Percentiles rank a stretch among this genome's conserved stretches.
These are phyloP conservation scores for Calonectris borealis DNA, from an alignment of 2,113 vertebrate genomes.

Conservation along the genomic window DNA sequence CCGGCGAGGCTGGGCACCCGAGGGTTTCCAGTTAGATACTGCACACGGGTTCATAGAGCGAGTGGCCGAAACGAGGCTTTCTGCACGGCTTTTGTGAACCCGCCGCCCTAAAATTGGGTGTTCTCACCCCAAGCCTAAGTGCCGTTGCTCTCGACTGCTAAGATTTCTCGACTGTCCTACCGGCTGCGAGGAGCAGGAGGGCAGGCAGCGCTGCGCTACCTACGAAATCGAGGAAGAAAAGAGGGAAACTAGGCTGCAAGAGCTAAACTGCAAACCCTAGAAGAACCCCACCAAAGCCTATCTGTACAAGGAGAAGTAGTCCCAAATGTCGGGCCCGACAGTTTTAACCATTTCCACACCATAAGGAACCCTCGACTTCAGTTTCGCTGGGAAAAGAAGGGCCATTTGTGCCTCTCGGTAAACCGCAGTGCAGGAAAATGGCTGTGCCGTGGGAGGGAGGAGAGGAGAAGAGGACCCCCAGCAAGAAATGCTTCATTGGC, in stretches of 20 bases:
- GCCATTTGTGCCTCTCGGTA: background rate
- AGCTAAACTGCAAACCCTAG: background rate
- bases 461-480: background rate
- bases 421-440: background rate
- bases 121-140: background rate
- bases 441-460: background rate
- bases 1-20: rapidly evolving
- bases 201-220: background rate
- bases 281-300: background rate
- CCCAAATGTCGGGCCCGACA: background rate
- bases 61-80: background rate
- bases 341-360: background rate
- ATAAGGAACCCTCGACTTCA: background rate
- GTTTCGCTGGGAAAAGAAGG: background rate
- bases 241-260: background rate
- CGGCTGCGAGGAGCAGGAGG: background rate
- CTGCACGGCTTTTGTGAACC: background rate
- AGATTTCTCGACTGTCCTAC: background rate
- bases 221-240: background rate
- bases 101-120: rapidly evolving
- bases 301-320: background rate
- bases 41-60: rapidly evolving
- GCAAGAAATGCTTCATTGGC: background rate
- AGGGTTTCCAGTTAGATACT: background rate
- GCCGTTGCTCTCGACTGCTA: background rate